Percentiles rank a stretch among this genome's conserved stretches.
Evolutionary conservation across 2,113 vertebrate genomes (phyloP).

Genomic region (Orientallactaga bullata): DNA sequence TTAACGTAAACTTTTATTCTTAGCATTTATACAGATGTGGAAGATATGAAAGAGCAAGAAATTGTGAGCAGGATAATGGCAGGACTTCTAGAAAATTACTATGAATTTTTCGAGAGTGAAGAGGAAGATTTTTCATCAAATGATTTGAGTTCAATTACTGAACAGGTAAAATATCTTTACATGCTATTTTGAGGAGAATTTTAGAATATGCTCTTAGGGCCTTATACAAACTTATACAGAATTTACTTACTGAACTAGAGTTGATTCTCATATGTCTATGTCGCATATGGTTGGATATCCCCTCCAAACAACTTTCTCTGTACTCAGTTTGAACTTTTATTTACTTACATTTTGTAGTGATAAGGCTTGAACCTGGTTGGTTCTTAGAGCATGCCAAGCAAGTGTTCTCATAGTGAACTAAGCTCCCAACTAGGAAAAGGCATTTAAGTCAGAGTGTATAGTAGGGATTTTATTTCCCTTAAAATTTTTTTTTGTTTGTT

Average conservation of each 20-base stretch:
- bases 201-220: background rate
- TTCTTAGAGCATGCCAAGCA: background rate
- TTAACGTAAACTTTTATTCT: constrained; percentile 81
- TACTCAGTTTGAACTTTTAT: background rate
- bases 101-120: constrained; percentile 96
- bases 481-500: too few relatives aligned
- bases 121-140: constrained; percentile 98
- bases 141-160: constrained; percentile 98
- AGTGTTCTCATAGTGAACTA: background rate
- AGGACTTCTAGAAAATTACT: constrained; percentile 97
- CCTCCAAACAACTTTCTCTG: background rate
- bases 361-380: background rate
- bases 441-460: constrained; percentile 5
- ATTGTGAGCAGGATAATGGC: constrained; percentile 95
- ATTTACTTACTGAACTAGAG: constrained; percentile 55
- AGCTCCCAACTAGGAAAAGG: background rate
- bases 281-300: background rate
- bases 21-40: constrained; percentile 94
- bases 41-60: constrained; percentile 97
- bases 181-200: constrained; percentile 39
- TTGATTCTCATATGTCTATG: background rate
- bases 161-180: constrained; percentile 90
- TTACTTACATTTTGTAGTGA: background rate
- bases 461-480: background rate
- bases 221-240: constrained; percentile 9